Percentiles rank a stretch among this genome's conserved stretches.
These are phyloP conservation scores for Zaprionus capensis DNA, from an alignment of 1,140 invertebrate genomes.

Conservation along the genomic window DNA sequence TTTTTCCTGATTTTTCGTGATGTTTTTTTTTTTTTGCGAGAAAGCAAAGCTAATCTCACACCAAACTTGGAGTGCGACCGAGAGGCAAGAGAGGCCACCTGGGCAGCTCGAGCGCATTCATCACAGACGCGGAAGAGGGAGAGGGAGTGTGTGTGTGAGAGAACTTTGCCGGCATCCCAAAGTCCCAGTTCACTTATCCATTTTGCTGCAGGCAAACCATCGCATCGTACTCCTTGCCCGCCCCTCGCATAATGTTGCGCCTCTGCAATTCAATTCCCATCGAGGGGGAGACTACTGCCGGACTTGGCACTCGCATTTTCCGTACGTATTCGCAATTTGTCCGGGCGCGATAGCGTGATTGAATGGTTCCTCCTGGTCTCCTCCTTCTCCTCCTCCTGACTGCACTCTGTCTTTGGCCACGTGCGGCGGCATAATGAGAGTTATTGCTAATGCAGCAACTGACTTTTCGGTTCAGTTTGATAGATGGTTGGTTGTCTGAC, in stretches of 20 bases:
- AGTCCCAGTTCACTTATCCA: conserved; percentile 76
- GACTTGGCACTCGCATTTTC: conserved; percentile 15
- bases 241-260: conserved; percentile 48
- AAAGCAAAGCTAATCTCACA: conserved; percentile 49
- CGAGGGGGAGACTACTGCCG: not conserved
- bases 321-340: conserved; percentile 71
- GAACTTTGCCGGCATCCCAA: conserved; percentile 31
- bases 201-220: conserved; percentile 51
- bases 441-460: conserved; percentile 74
- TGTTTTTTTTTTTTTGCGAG: conserved; percentile 4
- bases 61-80: conserved; percentile 2
- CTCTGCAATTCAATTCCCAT: conserved; percentile 59
- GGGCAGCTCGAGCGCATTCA: conserved; percentile 35
- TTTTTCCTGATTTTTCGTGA: conserved; percentile 11
- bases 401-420: conserved; percentile 12
- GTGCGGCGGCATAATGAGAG: conserved; percentile 69
- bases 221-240: not conserved
- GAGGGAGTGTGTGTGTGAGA: not conserved
- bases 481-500: conserved; percentile 41
- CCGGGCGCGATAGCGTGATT: conserved; percentile 72
- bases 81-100: conserved; percentile 26
- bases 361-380: conserved; percentile 54
- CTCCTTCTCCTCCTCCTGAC: not conserved
- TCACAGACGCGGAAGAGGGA: conserved; percentile 26
- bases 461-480: conserved; percentile 49